phyloP scores from a whole-genome alignment of 92 coral and sea anemone species.

The Parazoanthus darwini region DNA sequence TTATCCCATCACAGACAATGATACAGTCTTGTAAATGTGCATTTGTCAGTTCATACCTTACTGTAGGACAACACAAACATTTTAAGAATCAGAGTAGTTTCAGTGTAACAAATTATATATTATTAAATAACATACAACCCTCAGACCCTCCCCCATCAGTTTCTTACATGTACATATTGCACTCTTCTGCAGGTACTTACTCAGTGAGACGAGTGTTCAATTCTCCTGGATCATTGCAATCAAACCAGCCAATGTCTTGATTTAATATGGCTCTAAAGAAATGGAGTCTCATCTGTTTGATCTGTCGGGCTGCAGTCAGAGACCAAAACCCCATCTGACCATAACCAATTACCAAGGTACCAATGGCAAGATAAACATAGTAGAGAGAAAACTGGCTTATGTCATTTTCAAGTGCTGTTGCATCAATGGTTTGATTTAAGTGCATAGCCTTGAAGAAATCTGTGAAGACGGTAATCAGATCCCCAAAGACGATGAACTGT shows the following conservation, averaged over 20 bases:
- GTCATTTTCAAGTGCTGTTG: conserved; percentile 37
- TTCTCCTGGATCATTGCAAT: conserved; percentile 56
- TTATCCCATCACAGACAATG: too few species aligned
- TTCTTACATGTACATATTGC: too few species aligned
- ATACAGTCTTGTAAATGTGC: too few species aligned
- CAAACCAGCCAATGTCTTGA: conserved; percentile 68
- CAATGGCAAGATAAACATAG: conserved; percentile 55
- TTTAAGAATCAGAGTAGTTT: too few species aligned
- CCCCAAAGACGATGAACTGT: conserved; percentile 94
- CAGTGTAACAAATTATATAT: too few species aligned
- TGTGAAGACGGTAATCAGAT: conserved; percentile 70
- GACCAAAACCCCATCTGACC: conserved; percentile 54
- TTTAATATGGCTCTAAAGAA: conserved; percentile 50
- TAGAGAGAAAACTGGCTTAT: conserved; percentile 43
- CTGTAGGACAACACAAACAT: too few species aligned
- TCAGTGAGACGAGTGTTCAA: conserved; percentile 52
- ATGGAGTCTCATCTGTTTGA: conserved; percentile 42
- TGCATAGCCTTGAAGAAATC: conserved; percentile 27
- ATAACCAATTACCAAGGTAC: conserved; percentile 26
- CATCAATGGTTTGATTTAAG: conserved; percentile 21
- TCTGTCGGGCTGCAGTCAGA: conserved; percentile 49
- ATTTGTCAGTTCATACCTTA: too few species aligned
- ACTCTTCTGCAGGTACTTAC: conserved; percentile 24
- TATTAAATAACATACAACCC: too few species aligned
- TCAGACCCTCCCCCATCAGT: too few species aligned